Conservation (phyloP, 2,888 invertebrate genomes). For the Lasioglossum oenotherae region DNA sequence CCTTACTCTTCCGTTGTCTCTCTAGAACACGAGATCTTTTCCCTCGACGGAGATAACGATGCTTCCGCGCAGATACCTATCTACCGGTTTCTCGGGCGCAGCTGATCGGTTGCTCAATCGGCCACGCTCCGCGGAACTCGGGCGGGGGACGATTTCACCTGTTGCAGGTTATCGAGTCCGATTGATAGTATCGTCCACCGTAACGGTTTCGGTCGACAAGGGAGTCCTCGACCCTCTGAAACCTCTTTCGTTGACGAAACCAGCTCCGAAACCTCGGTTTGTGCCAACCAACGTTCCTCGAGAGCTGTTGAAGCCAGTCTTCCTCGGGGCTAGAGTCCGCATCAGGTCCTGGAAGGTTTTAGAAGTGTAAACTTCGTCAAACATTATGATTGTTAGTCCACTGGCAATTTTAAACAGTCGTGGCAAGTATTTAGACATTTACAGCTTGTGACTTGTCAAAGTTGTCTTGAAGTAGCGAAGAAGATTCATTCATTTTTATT, state of each 20-base stretch:
- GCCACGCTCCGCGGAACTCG: constrained; percentile 55
- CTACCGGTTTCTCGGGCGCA: constrained; percentile 56
- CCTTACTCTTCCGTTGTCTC: not conserved
- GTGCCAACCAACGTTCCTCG: not conserved
- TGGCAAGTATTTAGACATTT: no score
- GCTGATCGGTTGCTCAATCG: constrained; percentile 68
- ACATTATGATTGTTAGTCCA: no score
- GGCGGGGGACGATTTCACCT: constrained; percentile 53
- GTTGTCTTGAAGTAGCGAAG: no score
- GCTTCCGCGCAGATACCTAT: constrained; percentile 65
- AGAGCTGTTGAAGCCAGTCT: not conserved
- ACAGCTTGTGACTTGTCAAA: no score
- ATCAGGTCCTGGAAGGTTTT: not conserved
- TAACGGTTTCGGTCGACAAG: constrained; percentile 48
- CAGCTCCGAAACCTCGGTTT: not conserved
- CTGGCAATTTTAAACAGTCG: no score
- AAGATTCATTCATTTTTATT: no score
- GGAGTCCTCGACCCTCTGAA: constrained; percentile 9
- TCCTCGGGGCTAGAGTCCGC: not conserved
- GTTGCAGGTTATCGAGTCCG: constrained; percentile 50
- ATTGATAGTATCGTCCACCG: constrained; percentile 55
- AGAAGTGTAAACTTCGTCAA: not conserved
- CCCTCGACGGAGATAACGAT: constrained; percentile 59
- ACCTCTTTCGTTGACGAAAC: not conserved
- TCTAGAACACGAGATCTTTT: constrained; percentile 38